A percentile compares a stretch with the other conserved stretches of the same genome.
Conservation (phyloP, 2,113 vertebrate species). For the Nerophis ophidion region DNA sequence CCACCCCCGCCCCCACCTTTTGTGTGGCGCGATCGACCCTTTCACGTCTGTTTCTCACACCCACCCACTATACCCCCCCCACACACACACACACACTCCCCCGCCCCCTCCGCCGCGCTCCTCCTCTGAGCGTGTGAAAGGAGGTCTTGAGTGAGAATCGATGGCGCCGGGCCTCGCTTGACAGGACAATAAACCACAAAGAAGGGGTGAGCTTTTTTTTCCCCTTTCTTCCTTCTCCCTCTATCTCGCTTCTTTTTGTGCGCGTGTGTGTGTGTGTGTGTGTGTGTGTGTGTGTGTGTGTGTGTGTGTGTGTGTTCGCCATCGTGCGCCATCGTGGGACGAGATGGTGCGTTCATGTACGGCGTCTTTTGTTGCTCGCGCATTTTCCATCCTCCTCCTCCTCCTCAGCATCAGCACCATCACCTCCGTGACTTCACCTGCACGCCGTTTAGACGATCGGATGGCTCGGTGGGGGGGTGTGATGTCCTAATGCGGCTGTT, state of each 20-base stretch:
- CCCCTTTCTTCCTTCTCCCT: constrained; percentile 30
- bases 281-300: too few species aligned
- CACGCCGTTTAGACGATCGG: constrained; percentile 35
- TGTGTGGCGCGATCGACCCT: constrained; percentile 71
- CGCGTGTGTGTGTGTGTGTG: too few species aligned
- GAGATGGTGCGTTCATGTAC: constrained; percentile 35
- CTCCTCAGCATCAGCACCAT: constrained; percentile 32
- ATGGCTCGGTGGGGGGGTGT: constrained; percentile 13
- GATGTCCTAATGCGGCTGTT: constrained; percentile 27
- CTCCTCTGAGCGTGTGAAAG: constrained; percentile 78
- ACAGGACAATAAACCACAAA: constrained; percentile 81
- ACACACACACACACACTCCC: constrained; percentile 53
- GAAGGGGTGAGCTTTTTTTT: constrained; percentile 75
- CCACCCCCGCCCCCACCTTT: constrained; percentile 52
- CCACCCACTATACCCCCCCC: constrained; percentile 56
- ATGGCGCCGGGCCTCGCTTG: constrained; percentile 79
- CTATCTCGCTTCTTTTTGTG: constrained; percentile 2
- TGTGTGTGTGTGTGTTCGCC: too few species aligned
- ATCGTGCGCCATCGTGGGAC: constrained; percentile 18
- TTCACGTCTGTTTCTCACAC: constrained; percentile 70
- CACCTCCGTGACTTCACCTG: constrained; percentile 23
- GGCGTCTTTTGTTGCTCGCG: constrained; percentile 71
- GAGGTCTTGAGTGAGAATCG: constrained; percentile 76
- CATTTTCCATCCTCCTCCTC: constrained; percentile 32
- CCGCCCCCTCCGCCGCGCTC: constrained; percentile 47